Evolutionary conservation across 1,140 invertebrate genomes (phyloP), one percentile per base, ranked within the genome.

Genomic region (Lasioglossum albipes): DNA sequence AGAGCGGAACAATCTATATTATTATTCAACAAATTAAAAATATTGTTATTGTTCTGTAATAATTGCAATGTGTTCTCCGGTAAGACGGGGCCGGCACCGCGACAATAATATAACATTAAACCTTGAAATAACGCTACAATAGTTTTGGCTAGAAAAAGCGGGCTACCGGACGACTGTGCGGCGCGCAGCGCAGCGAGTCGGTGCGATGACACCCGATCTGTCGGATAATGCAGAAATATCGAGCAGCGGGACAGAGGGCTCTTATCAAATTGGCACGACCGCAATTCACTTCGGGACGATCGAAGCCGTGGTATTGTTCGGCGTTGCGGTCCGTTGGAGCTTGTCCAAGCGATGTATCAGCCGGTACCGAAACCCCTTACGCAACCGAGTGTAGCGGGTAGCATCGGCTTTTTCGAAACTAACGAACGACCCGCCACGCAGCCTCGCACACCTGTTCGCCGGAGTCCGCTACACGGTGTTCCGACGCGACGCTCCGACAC

Each of bases 181-280:
- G 27, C 27, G 27, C 27, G 27, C 27, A 27, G 27, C 27, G 27
- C 59, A 42, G 52, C 41, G 42, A 66, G 9, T 57, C 70, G 7
- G 61, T 27, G 68, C 59, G 54, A 72, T 16, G 61, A 78, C 64
- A 78, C 42, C 0, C 4, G 22, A 68, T 45, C 64, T 73, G 42
- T 0, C 52, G 76, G 59, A 54, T 9, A 36, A 54, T 68, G 61
- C 68, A 68, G 62, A 57, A 85, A 18, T 61, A 73, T 42, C 75
- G 59, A 74, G 59, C 64, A 73, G 57, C 52, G 62, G 45, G 73
- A 75, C 68, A 22, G 68, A 59, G 62, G 70, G 78, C 42, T 64
- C 85, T 80, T 80, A 85, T 85, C 83, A 87, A 85, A 79, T 87
- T 85, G 85, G 74, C 83, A 31, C 77, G 62, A 65, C 22, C 52